Evolutionary conservation across 2,888 invertebrate species (phyloP).

Genomic region (Hemithea aestivaria): DNA sequence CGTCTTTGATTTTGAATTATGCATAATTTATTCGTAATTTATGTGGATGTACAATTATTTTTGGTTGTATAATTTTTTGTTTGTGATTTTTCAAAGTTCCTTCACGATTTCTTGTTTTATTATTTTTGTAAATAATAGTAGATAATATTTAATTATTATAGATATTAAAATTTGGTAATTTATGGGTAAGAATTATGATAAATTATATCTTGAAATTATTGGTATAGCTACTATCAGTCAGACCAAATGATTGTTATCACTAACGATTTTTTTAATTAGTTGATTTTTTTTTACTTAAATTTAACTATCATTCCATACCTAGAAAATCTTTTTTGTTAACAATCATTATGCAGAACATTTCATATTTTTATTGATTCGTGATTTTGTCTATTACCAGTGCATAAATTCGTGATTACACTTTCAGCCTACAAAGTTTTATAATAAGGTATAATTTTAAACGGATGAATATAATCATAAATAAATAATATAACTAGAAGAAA

Average conservation of each 20-base stretch:
- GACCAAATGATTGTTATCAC: slow-evolving; percentile 17
- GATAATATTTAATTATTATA: slow-evolving; percentile 23
- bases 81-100: slow-evolving; percentile 57
- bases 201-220: neutral
- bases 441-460: too few species aligned
- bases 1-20: neutral
- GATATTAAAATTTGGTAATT: neutral
- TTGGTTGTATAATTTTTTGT: slow-evolving; percentile 32
- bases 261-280: slow-evolving; percentile 11
- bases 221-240: neutral
- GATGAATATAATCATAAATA: too few species aligned
- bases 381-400: too few species aligned
- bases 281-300: slow-evolving; percentile 1
- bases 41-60: slow-evolving; percentile 21
- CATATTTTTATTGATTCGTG: too few species aligned
- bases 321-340: slow-evolving; percentile 7
- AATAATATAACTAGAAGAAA: too few species aligned
- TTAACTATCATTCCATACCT: slow-evolving; percentile 8
- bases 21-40: slow-evolving; percentile 10
- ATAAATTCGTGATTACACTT: too few species aligned
- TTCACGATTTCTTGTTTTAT: slow-evolving; percentile 46
- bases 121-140: slow-evolving; percentile 22
- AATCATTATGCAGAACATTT: too few species aligned
- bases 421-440: too few species aligned
- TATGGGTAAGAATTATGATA: slow-evolving; percentile 1